Evolutionary conservation across 2,888 invertebrate genomes (phyloP), one percentile per base, ranked within the genome.

Genomic region (Leptopterna dolabrata): DNA sequence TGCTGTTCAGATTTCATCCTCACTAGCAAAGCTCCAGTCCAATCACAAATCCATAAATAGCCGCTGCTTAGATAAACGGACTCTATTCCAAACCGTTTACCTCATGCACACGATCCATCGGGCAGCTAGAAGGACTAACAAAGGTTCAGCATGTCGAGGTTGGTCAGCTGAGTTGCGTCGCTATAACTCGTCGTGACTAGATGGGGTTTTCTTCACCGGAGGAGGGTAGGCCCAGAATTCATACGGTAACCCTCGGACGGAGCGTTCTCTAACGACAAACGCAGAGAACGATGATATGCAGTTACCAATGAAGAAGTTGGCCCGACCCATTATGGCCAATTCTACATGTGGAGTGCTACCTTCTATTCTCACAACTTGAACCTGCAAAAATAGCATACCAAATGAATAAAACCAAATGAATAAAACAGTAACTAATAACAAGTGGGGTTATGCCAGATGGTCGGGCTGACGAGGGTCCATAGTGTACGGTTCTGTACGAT

Each of bases 251-350:
- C 96, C 96, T 90, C 94, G 94, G 0, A 94, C 94, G 91, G 97
- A 97, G 88, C 99, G 94, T 92, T 98, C 97, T 90, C 99, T 93
- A 91, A 97, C 98, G 0, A 96, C 98, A 93, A 99, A 99, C 0
- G 98, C 97, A n/a, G 96, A 95, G 92, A 95, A 99, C 0, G 99
- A 98, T 4, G 99, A 99, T 81, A 99, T 96, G 92, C 99, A 99
- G 92, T 99, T 99, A 2, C 98, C 99, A 91, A 99, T 96, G 91
- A 98, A 99, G 92, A 97, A 95, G 93, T 99, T 98, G 0, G 98
- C 94, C 90, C 95, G 94, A 3, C 96, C 98, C 87, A 99, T 93
- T 90, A 99, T 96, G 0, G 97, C 97, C 89, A 99, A 93, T 92
- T 99, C 99, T 30, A 98, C 92, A 92, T 98, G 98, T 0, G 98